These are phyloP conservation scores for Ceriagrion tenellum DNA, from an alignment of 2,888 invertebrate species.

Conservation along the genomic window DNA sequence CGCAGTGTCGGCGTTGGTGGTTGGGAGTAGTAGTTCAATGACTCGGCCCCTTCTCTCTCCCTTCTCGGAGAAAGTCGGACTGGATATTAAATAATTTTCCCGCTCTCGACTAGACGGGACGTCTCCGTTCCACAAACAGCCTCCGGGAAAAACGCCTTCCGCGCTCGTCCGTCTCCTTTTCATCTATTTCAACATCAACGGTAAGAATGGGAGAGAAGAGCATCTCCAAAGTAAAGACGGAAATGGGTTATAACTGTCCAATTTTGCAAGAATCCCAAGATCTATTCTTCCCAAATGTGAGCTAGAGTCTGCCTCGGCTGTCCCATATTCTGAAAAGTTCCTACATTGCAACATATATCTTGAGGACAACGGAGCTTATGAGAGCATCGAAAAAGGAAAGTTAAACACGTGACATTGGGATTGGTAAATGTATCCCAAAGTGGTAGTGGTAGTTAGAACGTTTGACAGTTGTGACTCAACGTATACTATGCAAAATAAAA, in stretches of 20 bases:
- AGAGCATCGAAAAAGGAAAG: no score
- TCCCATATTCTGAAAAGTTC: no score
- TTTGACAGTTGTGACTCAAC: no score
- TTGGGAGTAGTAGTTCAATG: neutral
- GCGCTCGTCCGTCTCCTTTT: no score
- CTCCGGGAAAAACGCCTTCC: neutral
- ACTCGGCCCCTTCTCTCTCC: neutral
- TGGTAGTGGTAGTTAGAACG: no score
- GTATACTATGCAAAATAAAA: no score
- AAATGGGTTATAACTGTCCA: neutral
- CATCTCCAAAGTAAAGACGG: neutral
- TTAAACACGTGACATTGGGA: no score
- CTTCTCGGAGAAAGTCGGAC: neutral
- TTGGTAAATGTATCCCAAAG: no score
- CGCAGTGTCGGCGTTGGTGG: no score
- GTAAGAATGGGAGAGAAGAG: neutral
- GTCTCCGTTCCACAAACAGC: neutral
- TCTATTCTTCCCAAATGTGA: neutral
- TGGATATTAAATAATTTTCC: neutral
- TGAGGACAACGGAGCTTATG: no score
- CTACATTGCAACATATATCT: no score
- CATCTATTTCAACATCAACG: neutral
- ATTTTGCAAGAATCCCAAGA: neutral
- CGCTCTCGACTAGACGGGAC: neutral
- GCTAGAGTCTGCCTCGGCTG: no score